phyloP scores from a whole-genome alignment of 2,888 invertebrate genomes.

The Caenorhabditis japonica region DNA sequence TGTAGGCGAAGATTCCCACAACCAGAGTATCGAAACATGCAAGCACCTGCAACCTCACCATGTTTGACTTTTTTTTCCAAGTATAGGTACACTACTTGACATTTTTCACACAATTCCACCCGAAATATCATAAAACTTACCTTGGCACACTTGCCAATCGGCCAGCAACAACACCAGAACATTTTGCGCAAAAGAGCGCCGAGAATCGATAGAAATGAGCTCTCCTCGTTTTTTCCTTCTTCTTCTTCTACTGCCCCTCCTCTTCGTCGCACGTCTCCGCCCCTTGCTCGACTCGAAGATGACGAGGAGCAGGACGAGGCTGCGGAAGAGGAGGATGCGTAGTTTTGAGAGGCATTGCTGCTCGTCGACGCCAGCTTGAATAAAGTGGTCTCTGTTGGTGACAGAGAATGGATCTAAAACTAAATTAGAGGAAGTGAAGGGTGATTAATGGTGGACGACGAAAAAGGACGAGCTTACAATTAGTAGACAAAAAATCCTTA shows the following conservation, averaged over 20 bases:
- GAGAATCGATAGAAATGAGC: constrained; percentile 49
- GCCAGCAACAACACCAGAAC: constrained; percentile 72
- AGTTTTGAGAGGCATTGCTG: constrained; percentile 19
- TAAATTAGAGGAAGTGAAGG: background rate
- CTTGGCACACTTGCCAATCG: constrained; percentile 72
- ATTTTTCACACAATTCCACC: background rate
- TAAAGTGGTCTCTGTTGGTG: constrained; percentile 1
- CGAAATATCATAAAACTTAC: constrained; percentile 33
- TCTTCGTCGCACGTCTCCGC: constrained; percentile 20
- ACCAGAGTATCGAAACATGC: constrained; percentile 62
- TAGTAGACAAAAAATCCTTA: no score
- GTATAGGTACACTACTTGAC: constrained; percentile 5
- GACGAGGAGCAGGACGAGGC: constrained; percentile 3
- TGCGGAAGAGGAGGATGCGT: constrained; percentile 6
- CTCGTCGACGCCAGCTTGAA: background rate
- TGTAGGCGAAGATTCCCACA: constrained; percentile 56
- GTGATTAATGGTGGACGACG: no score
- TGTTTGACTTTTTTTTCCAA: constrained; percentile 12
- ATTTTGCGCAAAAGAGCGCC: constrained; percentile 31
- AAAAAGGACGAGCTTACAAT: no score
- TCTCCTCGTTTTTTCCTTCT: background rate
- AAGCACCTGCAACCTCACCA: constrained; percentile 50
- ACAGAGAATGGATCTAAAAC: background rate
- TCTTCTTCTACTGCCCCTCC: background rate
- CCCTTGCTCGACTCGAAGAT: background rate